Evolutionary conservation across 1,140 invertebrate species (phyloP), one percentile per base, ranked within the genome.

Genomic region (Oryzaephilus surinamensis): DNA sequence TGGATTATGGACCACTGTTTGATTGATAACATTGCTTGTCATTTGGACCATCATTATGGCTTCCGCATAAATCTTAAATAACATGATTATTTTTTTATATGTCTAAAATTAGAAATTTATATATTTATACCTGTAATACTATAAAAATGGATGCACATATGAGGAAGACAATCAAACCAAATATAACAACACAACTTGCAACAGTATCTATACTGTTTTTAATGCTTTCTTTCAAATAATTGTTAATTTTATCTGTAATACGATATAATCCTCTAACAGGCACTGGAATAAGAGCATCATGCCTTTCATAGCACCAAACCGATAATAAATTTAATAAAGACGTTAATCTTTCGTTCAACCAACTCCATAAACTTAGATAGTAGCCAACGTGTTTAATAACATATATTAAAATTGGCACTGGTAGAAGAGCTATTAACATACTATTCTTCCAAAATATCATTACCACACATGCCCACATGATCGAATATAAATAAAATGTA

Each of bases 41-140:
- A 96, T 72, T 62, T 90, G 82, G 13, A 96, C 76, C 16, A 98
- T 71, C 54, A 95, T 88, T 57, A 97, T 84, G 13, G 87, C 90
- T 70, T 98, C 95, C 10, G 84, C 85, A 61, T 97, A 97, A 38
- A 96, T 78, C 85, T 96, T 50, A 64, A 68, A 48, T n/a, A 34
- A 38, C 43, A 18, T 17, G 15, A 46, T 40, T 6, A 24, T 12
- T 8, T 30, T 20, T 41, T 7, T 35, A 24, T 6, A 6, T 4
- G 23, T 10, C 11, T n/a, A 6, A 24, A 3, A 21, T 26, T 8
- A 10, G 6, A 13, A 13, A 5, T 19, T 38, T 32, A 21, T 21
- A 27, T 26, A 13, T 23, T 44, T 49, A 40, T 57, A 72, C 71
- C 62, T 74, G 72, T 47, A 74, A 62, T 43, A 62, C 67, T 35